Conservation (phyloP, 1,140 invertebrate species). For the Archegozetes longisetosus region DNA sequence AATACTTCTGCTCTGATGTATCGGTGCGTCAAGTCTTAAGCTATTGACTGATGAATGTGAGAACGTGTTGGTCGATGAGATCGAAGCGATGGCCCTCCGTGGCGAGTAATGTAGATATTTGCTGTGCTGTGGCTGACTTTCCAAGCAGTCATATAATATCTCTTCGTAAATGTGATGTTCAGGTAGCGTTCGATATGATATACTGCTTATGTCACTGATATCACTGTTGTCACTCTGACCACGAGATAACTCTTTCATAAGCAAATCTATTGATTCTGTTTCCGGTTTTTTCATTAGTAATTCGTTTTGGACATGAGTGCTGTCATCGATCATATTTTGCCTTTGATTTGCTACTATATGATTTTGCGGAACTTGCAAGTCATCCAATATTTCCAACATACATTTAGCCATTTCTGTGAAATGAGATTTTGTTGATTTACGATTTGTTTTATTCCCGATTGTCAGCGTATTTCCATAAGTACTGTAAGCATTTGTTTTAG, state of each 20-base stretch:
- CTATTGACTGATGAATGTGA: background rate
- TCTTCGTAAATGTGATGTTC: slow-evolving; percentile 30
- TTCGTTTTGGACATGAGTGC: background rate
- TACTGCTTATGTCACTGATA: background rate
- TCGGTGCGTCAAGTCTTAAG: background rate
- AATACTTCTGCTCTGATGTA: background rate
- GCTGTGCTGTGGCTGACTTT: background rate
- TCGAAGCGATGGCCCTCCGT: background rate
- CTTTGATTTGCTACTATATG: background rate
- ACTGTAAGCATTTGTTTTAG: too few species aligned
- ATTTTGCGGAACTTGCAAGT: slow-evolving; percentile 22
- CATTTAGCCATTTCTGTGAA: slow-evolving; percentile 27
- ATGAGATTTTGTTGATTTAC: slow-evolving; percentile 12
- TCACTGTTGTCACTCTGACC: background rate
- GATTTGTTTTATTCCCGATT: background rate
- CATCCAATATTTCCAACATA: slow-evolving; percentile 29
- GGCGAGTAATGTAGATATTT: background rate
- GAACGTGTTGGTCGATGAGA: background rate
- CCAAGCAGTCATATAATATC: slow-evolving; percentile 25
- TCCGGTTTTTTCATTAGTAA: too few species aligned
- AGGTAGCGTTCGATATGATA: slow-evolving; percentile 12
- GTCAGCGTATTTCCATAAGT: background rate
- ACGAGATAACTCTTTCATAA: background rate
- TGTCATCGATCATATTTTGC: slow-evolving; percentile 4
- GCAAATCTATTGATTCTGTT: background rate